These are phyloP conservation scores for Conus betulinus DNA, from an alignment of 1,140 invertebrate species.

Conservation along the genomic window DNA sequence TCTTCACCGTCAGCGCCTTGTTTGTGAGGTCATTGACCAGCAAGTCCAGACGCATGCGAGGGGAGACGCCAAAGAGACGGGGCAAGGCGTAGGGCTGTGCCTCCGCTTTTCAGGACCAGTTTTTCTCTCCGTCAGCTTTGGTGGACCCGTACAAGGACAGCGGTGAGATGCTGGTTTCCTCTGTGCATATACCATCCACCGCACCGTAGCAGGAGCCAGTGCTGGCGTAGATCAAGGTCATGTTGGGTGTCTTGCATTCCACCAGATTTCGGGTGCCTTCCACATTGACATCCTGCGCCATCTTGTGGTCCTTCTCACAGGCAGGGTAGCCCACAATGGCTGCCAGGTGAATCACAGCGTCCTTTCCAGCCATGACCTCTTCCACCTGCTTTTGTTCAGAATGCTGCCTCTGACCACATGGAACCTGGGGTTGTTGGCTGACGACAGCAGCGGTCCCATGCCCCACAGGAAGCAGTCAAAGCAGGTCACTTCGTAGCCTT, in stretches of 20 bases:
- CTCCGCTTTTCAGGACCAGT: constrained; percentile 55
- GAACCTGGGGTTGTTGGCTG: constrained; percentile 55
- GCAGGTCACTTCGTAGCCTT: constrained; percentile 66
- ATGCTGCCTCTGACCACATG: constrained; percentile 63
- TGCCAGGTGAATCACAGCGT: constrained; percentile 64
- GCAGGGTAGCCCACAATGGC: constrained; percentile 71
- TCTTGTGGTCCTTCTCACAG: constrained; percentile 64
- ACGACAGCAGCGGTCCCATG: constrained; percentile 51
- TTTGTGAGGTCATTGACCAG: constrained; percentile 69
- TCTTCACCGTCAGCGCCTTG: constrained; percentile 62
- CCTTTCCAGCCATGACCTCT: constrained; percentile 54
- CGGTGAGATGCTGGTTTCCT: constrained; percentile 64
- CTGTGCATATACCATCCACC: constrained; percentile 65
- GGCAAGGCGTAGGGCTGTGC: constrained; percentile 63
- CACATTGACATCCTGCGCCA: constrained; percentile 60
- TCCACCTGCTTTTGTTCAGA: constrained; percentile 52
- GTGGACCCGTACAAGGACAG: constrained; percentile 65
- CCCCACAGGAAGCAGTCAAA: constrained; percentile 68
- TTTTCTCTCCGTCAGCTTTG: constrained; percentile 66
- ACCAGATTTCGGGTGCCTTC: constrained; percentile 62
- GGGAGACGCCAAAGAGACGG: constrained; percentile 68
- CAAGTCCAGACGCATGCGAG: constrained; percentile 65
- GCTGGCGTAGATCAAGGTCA: constrained; percentile 67
- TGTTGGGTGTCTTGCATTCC: constrained; percentile 52
- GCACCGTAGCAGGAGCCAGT: constrained; percentile 70